Evolutionary conservation across 2,113 vertebrate genomes (phyloP), one percentile per base, ranked within the genome.

Genomic region (Sylvilagus bachmani): DNA sequence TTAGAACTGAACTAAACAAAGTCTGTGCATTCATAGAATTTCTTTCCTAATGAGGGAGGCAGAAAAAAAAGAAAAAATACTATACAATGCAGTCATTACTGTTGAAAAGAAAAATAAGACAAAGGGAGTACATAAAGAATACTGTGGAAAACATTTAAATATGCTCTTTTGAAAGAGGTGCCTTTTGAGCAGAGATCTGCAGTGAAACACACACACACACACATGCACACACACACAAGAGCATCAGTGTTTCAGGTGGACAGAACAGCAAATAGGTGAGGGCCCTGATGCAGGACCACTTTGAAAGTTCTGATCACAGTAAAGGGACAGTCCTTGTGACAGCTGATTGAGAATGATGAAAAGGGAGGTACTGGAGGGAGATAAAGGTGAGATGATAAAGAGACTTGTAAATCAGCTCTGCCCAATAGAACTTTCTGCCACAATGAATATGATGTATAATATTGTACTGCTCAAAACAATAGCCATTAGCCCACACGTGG

Each of bases 71-170:
- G 53, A 19, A 29, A 55, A 66, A 62, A 44, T 44, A 44, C 29
- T 58, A 51, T 74, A 13, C 36, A 74, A 73, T 51, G 24, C 9
- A 81, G 29, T 74, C 29, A 33, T 13, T n/a, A 78, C 16, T 51
- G 8, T 83, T 90, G 33, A 84, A 89, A 92, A 82, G 29, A 85
- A 92, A 74, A 74, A 71, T 2, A 82, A 55, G 13, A 10, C 67
- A 49, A 71, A 36, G 49, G 25, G 73, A 82, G 31, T 33, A 17
- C 17, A 24, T 53, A 58, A 73, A 64, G 12, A 64, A n/a, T 64
- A 62, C 14, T 67, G 44, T 6, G 53, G 61, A 55, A 64, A n/a
- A 53, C 21, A n/a, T 66, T 83, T 77, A 75, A n/a, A 69, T 64
- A n/a, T 38, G 2, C 12, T 7, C 25, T 64, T 24, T 69, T 33